A percentile compares a stretch with the other conserved stretches of the same genome.
Conservation (phyloP, 2,888 invertebrate species). For the Nudaria mundana region DNA sequence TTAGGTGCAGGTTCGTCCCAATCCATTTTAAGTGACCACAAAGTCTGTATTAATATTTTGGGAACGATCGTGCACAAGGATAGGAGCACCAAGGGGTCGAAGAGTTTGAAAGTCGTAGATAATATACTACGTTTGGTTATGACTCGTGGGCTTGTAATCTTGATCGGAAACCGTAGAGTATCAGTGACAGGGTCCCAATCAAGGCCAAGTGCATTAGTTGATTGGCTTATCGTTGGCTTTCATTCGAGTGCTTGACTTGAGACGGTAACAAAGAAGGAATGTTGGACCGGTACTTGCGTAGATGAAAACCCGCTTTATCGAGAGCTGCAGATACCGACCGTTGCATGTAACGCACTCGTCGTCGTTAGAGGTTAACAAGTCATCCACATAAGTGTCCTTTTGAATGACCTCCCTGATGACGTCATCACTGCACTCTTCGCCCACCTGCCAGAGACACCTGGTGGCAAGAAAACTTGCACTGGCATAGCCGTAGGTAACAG, state of each 20-base stretch:
- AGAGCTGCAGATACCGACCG: too few relatives aligned
- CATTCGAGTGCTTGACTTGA: too few relatives aligned
- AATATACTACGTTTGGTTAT: background rate
- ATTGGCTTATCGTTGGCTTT: background rate
- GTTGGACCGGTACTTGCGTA: too few relatives aligned
- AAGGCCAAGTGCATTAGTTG: background rate
- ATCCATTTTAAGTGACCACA: background rate
- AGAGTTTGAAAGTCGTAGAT: background rate
- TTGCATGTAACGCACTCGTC: too few relatives aligned
- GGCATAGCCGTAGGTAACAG: background rate
- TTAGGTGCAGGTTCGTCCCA: background rate
- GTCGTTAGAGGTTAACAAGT: background rate
- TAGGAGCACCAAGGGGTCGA: background rate
- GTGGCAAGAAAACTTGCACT: background rate
- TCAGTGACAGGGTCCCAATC: background rate
- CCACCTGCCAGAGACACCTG: background rate
- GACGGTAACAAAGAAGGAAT: too few relatives aligned
- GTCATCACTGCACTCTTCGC: background rate
- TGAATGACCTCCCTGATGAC: background rate
- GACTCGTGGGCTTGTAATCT: background rate
- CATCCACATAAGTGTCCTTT: background rate
- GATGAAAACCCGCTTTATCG: too few relatives aligned
- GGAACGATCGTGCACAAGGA: background rate
- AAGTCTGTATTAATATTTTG: background rate
- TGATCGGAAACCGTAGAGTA: background rate